Base-by-base conservation (phyloP, 2,797 vertebrate species). In the Cynodonichthys magdalenae region DNA sequence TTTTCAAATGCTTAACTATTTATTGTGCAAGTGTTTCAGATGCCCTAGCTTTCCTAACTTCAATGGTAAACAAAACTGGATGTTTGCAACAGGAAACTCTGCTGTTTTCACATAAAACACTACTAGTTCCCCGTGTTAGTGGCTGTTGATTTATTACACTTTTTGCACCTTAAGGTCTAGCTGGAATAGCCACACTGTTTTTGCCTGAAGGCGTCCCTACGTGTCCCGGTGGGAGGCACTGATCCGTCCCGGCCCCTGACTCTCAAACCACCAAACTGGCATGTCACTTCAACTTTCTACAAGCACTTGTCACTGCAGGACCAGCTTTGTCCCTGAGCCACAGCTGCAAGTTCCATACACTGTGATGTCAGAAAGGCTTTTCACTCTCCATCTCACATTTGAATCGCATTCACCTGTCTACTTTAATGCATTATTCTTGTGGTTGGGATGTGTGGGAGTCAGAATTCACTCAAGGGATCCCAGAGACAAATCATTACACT, bases 251-350 rank as follows among this genome's bases (percentile, higher is more conserved):
- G 14, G 66, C 79, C 69, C 24, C 63, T 48, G 75, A 63, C 69
- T 63, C 74, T 82, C 85, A 87, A 79, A 81, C 59, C 53, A 36
- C 70, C 71, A 80, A 82, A 83, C 83, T 81, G 72, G 90, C 92
- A 89, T 88, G 88, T 88, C 89, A 91, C 78, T 87, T 86, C 63
- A 76, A 71, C 75, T 88, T 80, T 78, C 55, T 29, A 31, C 70
- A 20, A 66, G 79, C 75, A 75, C 86, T 84, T 75, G 80, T 87
- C 83, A 85, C 81, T 66, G 69, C 69, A 77, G 69, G 75, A 78
- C 76, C 36, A 68, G 71, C 73, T 71, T 69, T 69, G 69, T 82
- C 81, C 66, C 71, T 62, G 44, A 79, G 81, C 78, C 71, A 79
- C 50, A 64, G 72, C 71, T 70, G 60, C 31, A 70, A 45, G 68